Evolutionary conservation across 2,113 vertebrate genomes (phyloP).

Genomic region (Cynocephalus volans): DNA sequence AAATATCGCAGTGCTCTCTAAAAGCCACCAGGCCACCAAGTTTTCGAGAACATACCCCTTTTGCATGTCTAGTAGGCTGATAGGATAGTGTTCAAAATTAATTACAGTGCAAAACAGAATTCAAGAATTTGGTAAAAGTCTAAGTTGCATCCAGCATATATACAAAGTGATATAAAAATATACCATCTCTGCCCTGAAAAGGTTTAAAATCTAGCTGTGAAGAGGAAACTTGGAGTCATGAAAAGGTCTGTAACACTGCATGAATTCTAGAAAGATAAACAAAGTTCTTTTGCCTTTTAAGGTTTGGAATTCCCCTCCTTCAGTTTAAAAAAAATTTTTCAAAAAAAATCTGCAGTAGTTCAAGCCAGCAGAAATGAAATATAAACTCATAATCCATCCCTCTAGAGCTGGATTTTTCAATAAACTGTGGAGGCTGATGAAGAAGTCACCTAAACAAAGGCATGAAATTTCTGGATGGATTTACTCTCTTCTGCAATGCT

Average conservation of each 20-base stretch:
- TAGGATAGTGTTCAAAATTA: background rate
- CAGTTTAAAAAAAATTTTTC: background rate
- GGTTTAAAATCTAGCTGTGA: background rate
- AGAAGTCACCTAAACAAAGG: background rate
- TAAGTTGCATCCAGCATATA: background rate
- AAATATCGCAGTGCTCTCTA: background rate
- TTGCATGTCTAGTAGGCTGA: background rate
- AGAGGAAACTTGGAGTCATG: background rate
- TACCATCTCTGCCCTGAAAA: background rate
- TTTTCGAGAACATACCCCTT: background rate
- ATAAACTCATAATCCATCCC: background rate
- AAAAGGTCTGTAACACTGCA: background rate
- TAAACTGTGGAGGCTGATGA: background rate
- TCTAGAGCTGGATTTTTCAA: background rate
- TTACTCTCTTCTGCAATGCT: background rate
- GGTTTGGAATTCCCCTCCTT: background rate
- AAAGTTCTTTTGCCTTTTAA: conserved; percentile 8
- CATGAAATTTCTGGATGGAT: background rate
- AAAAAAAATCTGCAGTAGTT: background rate
- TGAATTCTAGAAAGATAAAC: conserved; percentile 35
- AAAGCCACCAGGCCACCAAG: background rate
- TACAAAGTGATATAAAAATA: background rate
- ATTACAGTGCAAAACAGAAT: background rate
- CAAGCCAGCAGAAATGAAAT: background rate
- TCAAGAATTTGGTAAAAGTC: conserved; percentile 16